These are phyloP conservation scores for Azorinus chamasolen DNA, from an alignment of 2,888 invertebrate species.

Conservation along the genomic window DNA sequence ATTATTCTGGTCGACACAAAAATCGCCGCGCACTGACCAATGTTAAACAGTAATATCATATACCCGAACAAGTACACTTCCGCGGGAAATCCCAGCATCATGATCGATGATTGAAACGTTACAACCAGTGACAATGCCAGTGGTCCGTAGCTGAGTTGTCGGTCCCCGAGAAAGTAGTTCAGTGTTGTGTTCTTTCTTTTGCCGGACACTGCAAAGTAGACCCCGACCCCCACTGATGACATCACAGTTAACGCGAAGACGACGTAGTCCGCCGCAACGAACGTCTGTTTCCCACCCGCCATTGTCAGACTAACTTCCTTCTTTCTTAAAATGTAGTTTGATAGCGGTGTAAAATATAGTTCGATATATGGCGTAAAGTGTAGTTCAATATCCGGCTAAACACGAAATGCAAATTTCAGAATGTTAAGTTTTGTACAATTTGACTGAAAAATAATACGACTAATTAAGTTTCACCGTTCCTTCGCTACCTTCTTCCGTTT, in stretches of 20 bases:
- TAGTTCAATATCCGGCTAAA: too few species aligned
- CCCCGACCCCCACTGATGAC: constrained; percentile 72
- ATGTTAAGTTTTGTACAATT: too few species aligned
- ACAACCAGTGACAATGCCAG: constrained; percentile 77
- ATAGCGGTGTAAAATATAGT: too few species aligned
- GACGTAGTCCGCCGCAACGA: constrained; percentile 64
- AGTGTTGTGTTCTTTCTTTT: constrained; percentile 60
- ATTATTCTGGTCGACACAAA: constrained; percentile 62
- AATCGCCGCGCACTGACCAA: constrained; percentile 66
- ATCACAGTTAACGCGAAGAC: constrained; percentile 69
- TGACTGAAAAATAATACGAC: too few species aligned
- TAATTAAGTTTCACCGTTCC: too few species aligned
- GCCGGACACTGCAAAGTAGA: constrained; percentile 65
- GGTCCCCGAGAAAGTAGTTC: constrained; percentile 74
- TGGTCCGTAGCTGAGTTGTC: constrained; percentile 71
- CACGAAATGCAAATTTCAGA: too few species aligned
- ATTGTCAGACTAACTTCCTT: constrained; percentile 10
- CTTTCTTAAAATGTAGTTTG: too few species aligned
- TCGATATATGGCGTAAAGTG: too few species aligned
- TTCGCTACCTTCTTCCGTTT: too few species aligned
- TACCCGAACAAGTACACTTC: constrained; percentile 76
- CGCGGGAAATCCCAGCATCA: constrained; percentile 78
- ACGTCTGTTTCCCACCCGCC: constrained; percentile 16
- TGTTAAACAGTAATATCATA: constrained; percentile 54
- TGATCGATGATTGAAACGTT: constrained; percentile 79